These are phyloP conservation scores for Cosmorhoe ocellata DNA, from an alignment of 2,888 invertebrate genomes.

Conservation along the genomic window DNA sequence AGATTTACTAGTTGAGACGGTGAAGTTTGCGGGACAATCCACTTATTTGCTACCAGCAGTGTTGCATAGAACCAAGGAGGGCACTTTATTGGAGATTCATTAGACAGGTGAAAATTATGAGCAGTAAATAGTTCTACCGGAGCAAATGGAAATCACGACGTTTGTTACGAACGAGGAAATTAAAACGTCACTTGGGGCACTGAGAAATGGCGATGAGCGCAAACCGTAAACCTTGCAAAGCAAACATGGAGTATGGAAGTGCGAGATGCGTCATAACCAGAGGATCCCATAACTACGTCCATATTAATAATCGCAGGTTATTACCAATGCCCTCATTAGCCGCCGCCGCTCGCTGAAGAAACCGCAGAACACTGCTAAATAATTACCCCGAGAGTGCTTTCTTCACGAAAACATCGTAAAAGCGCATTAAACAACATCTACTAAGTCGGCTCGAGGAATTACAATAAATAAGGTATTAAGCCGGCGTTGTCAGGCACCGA, in stretches of 20 bases:
- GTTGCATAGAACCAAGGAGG: conserved; percentile 42
- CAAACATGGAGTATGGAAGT: conserved; percentile 48
- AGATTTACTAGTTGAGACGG: conserved; percentile 61
- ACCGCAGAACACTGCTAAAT: conserved; percentile 79
- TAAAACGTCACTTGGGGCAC: conserved; percentile 32
- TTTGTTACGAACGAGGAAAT: conserved; percentile 34
- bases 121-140: conserved; percentile 30
- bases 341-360: conserved; percentile 64
- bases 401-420: conserved; percentile 76
- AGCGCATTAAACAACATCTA: conserved; percentile 69
- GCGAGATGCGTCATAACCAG: conserved; percentile 56
- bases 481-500: conserved; percentile 58
- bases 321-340: conserved; percentile 74
- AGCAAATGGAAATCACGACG: conserved; percentile 33
- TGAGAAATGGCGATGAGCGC: conserved; percentile 36
- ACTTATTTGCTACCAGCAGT: conserved; percentile 43
- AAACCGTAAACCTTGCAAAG: conserved; percentile 37
- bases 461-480: conserved; percentile 77
- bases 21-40: conserved; percentile 54
- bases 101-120: conserved; percentile 36
- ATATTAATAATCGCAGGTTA: conserved; percentile 77
- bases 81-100: conserved; percentile 43
- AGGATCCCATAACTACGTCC: conserved; percentile 63
- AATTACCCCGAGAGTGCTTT: conserved; percentile 73
- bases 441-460: conserved; percentile 68